Evolutionary conservation across 2,797 vertebrate genomes (phyloP).

Genomic region (Protosalanx chinensis): DNA sequence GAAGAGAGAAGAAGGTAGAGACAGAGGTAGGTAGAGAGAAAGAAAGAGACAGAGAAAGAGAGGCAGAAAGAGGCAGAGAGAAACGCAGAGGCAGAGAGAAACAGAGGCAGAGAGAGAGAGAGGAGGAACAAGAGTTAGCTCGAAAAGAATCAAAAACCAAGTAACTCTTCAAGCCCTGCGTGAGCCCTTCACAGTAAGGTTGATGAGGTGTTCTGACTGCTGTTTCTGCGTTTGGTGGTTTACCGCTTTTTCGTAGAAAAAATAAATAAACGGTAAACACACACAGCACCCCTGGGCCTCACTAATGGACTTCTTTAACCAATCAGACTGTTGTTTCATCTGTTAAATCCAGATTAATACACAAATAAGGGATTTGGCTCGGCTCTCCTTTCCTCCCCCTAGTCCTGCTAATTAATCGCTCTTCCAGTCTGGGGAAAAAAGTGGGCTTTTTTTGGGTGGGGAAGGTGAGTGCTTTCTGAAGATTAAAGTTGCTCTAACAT

Average conservation of each 20-base stretch:
- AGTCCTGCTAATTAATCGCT: conserved; percentile 41
- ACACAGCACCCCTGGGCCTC: conserved; percentile 20
- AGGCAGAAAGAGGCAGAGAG: neutral
- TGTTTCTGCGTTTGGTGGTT: neutral
- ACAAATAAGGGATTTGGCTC: conserved; percentile 33
- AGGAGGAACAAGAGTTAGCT: neutral
- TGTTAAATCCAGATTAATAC: conserved; percentile 36
- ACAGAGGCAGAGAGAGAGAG: neutral
- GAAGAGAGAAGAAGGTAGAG: neutral
- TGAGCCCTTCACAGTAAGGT: neutral
- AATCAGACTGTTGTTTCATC: conserved; percentile 37
- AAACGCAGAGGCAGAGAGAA: neutral
- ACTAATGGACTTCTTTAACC: conserved; percentile 23
- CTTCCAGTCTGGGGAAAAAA: conserved; percentile 31
- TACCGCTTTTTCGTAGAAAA: neutral
- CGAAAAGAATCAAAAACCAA: neutral
- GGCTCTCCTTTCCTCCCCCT: conserved; percentile 15
- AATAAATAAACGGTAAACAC: neutral
- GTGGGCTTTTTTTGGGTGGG: conserved; percentile 11
- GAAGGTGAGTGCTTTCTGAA: conserved; percentile 45
- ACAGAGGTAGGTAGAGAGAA: no score
- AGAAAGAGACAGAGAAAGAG: neutral
- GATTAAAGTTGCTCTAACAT: conserved; percentile 47
- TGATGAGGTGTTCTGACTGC: neutral
- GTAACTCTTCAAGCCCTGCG: neutral